Evolutionary conservation across 2,113 vertebrate genomes (phyloP).

Genomic region (Galemys pyrenaicus): DNA sequence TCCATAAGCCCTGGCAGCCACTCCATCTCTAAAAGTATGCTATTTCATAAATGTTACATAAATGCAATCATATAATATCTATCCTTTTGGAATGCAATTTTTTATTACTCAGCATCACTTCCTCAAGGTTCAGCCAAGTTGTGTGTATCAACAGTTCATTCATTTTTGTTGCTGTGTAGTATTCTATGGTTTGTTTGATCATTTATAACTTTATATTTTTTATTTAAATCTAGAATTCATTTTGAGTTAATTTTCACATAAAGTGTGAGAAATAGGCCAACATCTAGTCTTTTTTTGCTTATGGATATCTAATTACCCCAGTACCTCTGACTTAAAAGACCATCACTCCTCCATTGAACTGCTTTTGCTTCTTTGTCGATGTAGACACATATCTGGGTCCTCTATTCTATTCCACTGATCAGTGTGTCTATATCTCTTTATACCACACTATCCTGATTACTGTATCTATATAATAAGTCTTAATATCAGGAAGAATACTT

Average conservation of each 20-base stretch:
- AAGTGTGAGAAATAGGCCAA: conserved; percentile 6
- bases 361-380: not conserved
- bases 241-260: not conserved
- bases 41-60: not conserved
- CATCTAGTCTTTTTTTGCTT: not conserved
- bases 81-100: not conserved
- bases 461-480: not conserved
- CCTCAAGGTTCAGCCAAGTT: not conserved
- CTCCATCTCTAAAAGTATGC: not conserved
- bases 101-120: conserved; percentile 29
- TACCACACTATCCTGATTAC: not conserved
- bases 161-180: not conserved
- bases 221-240: not conserved
- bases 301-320: not conserved
- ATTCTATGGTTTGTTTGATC: not conserved
- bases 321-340: not conserved
- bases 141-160: not conserved
- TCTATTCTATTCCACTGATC: not conserved
- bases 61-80: not conserved
- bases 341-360: not conserved
- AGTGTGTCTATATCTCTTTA: not conserved
- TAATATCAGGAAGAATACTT: conserved; percentile 28
- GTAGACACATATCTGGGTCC: conserved; percentile 9
- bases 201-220: conserved; percentile 11
- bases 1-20: not conserved